Percentiles rank a stretch among this genome's conserved stretches.
Conservation (phyloP, 2,797 vertebrate species). For the Pampus argenteus region DNA sequence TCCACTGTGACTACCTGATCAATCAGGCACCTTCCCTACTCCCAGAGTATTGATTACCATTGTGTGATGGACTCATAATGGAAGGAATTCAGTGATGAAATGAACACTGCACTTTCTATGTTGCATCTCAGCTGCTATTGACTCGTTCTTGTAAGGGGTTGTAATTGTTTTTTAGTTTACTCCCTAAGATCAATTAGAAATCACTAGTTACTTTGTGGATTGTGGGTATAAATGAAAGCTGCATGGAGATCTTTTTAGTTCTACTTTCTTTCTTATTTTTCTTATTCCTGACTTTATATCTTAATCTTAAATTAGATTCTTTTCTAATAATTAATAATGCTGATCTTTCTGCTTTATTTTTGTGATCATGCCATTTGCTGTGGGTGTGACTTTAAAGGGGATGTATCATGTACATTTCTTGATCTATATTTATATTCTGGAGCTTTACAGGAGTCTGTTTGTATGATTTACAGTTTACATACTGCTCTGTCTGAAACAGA, state of each 20-base stretch:
- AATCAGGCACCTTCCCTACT: conserved; percentile 50
- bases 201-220: conserved; percentile 43
- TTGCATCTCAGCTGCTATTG: conserved; percentile 11
- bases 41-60: conserved; percentile 50
- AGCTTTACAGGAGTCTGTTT: too few relatives aligned
- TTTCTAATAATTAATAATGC: conserved; percentile 8
- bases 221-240: conserved; percentile 21
- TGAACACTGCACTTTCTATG: conserved; percentile 20
- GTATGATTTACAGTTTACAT: too few relatives aligned
- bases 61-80: conserved; percentile 44
- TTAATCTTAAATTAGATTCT: conserved; percentile 25
- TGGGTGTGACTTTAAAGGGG: not conserved
- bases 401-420: too few relatives aligned
- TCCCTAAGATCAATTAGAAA: conserved; percentile 56
- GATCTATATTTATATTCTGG: too few relatives aligned
- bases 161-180: conserved; percentile 39
- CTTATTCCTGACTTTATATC: conserved; percentile 7
- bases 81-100: conserved; percentile 41
- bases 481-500: too few relatives aligned
- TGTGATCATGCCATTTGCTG: not conserved
- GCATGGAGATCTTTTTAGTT: conserved; percentile 7
- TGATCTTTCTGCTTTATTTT: not conserved
- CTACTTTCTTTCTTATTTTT: conserved; percentile 9
- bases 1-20: conserved; percentile 45
- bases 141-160: conserved; percentile 15